phyloP scores from a whole-genome alignment of 2,797 vertebrate species.

The Peromyscus attwateri region DNA sequence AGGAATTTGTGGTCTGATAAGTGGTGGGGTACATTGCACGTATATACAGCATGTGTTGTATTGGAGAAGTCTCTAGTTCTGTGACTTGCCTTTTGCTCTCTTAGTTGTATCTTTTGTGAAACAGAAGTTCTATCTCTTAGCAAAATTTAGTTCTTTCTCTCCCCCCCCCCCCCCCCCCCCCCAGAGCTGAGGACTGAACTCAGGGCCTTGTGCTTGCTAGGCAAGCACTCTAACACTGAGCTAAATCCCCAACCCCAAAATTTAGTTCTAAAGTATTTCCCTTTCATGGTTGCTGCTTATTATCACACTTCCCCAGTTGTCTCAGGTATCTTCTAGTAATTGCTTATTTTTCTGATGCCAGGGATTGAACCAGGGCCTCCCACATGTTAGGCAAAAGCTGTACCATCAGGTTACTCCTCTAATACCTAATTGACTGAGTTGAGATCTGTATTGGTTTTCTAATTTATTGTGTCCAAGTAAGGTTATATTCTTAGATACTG shows the following conservation, averaged over 20 bases:
- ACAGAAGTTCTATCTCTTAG: not conserved
- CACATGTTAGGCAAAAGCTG: not conserved
- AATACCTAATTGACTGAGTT: not conserved
- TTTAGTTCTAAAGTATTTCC: not conserved
- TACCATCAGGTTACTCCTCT: not conserved
- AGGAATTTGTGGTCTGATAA: not conserved
- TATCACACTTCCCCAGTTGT: not conserved
- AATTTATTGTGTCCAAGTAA: not conserved
- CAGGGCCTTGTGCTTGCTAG: too few species aligned
- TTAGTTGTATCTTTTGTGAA: not conserved
- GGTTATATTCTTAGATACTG: not conserved
- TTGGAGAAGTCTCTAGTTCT: not conserved
- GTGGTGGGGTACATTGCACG: not conserved
- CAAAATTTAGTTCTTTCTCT: not conserved
- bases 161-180: too few species aligned
- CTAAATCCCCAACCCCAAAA: not conserved
- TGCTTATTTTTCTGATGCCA: not conserved
- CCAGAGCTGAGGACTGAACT: too few species aligned
- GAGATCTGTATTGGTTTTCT: not conserved
- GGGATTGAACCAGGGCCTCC: not conserved
- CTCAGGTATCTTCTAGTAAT: not conserved
- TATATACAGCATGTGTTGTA: not conserved
- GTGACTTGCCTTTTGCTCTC: not conserved
- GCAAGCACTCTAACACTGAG: too few species aligned
- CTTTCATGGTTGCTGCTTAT: constrained; percentile 8